Percentiles rank a stretch among this genome's conserved stretches.
phyloP scores from a whole-genome alignment of 2,113 vertebrate species.

The Dermatemys mawii region DNA sequence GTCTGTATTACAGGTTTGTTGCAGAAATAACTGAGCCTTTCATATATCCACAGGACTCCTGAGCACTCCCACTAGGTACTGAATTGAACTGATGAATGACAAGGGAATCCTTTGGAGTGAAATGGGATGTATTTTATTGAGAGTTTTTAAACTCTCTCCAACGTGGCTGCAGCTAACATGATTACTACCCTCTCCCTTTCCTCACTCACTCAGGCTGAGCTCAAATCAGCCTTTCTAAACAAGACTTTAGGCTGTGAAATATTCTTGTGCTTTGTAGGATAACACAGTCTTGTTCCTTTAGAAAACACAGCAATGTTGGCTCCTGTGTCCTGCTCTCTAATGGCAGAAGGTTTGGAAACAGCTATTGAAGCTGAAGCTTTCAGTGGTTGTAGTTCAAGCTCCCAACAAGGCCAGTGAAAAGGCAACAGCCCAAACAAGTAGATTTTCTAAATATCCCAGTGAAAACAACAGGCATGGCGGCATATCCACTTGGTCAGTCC shows the following conservation, averaged over 20 bases:
- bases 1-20: neutral
- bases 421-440: neutral
- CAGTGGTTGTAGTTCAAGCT: neutral
- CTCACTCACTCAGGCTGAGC: neutral
- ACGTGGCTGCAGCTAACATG: neutral
- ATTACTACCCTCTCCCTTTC: neutral
- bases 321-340: neutral
- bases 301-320: neutral
- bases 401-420: neutral
- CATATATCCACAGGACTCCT: neutral
- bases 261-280: neutral
- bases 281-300: neutral
- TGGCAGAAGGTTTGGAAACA: neutral
- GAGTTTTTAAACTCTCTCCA: neutral
- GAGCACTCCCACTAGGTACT: neutral
- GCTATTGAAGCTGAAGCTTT: neutral
- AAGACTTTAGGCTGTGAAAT: neutral
- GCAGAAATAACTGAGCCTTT: neutral
- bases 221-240: neutral
- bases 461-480: neutral
- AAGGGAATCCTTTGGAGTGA: neutral
- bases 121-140: constrained; percentile 47
- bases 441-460: neutral
- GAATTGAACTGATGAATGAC: neutral
- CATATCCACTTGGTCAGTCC: accelerated